Conservation (phyloP, 2,113 vertebrate genomes). For the Amblyornis subalaris region DNA sequence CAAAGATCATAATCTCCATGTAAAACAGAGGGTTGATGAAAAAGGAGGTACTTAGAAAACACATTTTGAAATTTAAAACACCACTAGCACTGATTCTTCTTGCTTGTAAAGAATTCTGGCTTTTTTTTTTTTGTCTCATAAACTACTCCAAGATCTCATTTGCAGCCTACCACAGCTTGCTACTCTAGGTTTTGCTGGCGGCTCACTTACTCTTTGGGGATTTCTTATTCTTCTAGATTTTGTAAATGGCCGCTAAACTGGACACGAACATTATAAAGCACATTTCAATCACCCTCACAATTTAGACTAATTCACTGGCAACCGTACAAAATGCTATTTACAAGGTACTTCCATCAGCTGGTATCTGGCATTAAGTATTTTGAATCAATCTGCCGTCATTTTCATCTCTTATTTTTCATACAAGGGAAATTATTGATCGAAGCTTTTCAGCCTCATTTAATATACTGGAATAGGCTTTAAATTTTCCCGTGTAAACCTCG, state of each 20-base stretch:
- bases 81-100: neutral
- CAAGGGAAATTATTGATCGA: conserved; percentile 65
- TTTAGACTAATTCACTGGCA: conserved; percentile 58
- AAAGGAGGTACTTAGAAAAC: conserved; percentile 22
- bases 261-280: conserved; percentile 53
- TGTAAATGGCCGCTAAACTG: conserved; percentile 56
- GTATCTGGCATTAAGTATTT: conserved; percentile 58
- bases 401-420: conserved; percentile 67
- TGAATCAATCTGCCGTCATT: conserved; percentile 69
- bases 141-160: neutral
- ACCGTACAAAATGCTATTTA: conserved; percentile 58
- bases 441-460: conserved; percentile 68
- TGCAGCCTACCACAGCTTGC: neutral
- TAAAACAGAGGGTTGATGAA: neutral
- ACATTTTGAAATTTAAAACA: conserved; percentile 14
- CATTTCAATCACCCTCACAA: conserved; percentile 52
- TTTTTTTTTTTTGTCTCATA: conserved; percentile 22
- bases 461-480: conserved; percentile 59
- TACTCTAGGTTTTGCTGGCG: neutral
- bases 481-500: conserved; percentile 55
- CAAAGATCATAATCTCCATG: neutral
- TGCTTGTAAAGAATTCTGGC: neutral
- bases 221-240: conserved; percentile 47
- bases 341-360: conserved; percentile 53
- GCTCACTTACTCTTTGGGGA: conserved; percentile 32